Evolutionary conservation across 2,113 vertebrate genomes (phyloP).

Genomic region (Dromiciops gliroides): DNA sequence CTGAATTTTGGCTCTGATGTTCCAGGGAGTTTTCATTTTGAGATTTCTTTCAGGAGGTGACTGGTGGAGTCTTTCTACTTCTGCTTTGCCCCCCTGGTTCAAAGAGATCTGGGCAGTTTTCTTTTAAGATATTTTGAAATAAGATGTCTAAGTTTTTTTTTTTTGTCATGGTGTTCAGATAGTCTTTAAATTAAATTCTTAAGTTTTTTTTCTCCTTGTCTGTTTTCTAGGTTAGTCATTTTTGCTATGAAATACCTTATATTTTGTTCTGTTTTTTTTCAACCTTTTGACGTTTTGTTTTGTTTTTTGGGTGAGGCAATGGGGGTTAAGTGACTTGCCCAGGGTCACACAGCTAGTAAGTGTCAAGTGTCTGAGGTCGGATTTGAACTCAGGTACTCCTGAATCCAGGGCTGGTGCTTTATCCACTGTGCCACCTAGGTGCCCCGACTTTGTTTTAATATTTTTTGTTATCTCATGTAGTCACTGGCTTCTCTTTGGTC

Average conservation of each 20-base stretch:
- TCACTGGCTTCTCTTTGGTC: not conserved
- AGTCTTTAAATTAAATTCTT: not conserved
- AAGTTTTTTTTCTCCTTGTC: not conserved
- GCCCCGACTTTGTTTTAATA: not conserved
- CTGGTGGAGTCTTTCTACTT: not conserved
- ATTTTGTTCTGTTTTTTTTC: not conserved
- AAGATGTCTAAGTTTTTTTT: not conserved
- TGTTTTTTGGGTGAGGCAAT: no score
- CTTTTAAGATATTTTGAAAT: not conserved
- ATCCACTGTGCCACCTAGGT: no score
- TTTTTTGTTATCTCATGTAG: not conserved
- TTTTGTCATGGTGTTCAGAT: not conserved
- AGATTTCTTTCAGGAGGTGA: not conserved
- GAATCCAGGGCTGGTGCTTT: no score
- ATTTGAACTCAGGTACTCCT: no score
- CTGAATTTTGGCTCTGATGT: not conserved
- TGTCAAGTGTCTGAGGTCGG: no score
- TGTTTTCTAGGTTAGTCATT: not conserved
- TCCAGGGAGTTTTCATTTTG: not conserved
- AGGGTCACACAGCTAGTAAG: no score
- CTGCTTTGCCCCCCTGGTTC: not conserved
- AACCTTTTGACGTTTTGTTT: no score
- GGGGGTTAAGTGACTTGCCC: no score
- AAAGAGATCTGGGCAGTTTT: not conserved
- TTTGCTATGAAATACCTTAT: not conserved